Percentiles rank a stretch among this genome's conserved stretches.
Evolutionary conservation across 2,888 invertebrate genomes (phyloP).

Genomic region (Horisme vitalbata): DNA sequence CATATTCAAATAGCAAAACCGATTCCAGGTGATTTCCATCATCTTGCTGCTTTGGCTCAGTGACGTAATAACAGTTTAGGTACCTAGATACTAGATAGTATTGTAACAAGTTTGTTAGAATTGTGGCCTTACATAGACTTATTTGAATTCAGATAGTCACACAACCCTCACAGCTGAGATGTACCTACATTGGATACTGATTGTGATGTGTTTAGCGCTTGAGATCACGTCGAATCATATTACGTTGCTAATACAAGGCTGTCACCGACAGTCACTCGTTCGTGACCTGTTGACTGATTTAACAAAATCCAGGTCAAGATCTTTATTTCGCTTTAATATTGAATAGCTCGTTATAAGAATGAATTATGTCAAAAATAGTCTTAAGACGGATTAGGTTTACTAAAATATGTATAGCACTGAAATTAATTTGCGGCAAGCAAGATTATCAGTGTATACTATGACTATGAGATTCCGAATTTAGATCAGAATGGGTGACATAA

Average conservation of each 20-base stretch:
- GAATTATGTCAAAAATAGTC: constrained; percentile 10
- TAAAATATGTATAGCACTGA: background rate
- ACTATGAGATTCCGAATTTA: too few relatives aligned
- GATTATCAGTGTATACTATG: too few relatives aligned
- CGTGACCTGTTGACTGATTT: constrained; percentile 80
- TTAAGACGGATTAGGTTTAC: background rate
- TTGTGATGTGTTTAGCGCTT: constrained; percentile 50
- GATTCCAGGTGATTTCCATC: too few relatives aligned
- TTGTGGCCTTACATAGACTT: constrained; percentile 6
- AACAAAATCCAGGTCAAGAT: constrained; percentile 77
- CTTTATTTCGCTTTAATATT: constrained; percentile 70
- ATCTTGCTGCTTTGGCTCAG: too few relatives aligned
- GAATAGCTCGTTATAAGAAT: constrained; percentile 47
- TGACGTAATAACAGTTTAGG: background rate
- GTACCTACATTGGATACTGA: constrained; percentile 26
- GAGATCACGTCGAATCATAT: constrained; percentile 60
- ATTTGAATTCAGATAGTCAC: constrained; percentile 26
- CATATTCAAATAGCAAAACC: too few relatives aligned
- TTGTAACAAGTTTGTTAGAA: constrained; percentile 1
- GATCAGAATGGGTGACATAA: too few relatives aligned
- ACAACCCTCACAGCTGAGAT: constrained; percentile 22
- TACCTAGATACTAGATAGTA: too few relatives aligned
- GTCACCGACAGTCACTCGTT: constrained; percentile 75
- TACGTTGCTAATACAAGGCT: constrained; percentile 69
- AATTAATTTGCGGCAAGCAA: too few relatives aligned